Percentiles rank a stretch among this genome's conserved stretches.
These are phyloP conservation scores for Cinclus mexicanus DNA, from an alignment of 2,113 vertebrate genomes.

Conservation along the genomic window DNA sequence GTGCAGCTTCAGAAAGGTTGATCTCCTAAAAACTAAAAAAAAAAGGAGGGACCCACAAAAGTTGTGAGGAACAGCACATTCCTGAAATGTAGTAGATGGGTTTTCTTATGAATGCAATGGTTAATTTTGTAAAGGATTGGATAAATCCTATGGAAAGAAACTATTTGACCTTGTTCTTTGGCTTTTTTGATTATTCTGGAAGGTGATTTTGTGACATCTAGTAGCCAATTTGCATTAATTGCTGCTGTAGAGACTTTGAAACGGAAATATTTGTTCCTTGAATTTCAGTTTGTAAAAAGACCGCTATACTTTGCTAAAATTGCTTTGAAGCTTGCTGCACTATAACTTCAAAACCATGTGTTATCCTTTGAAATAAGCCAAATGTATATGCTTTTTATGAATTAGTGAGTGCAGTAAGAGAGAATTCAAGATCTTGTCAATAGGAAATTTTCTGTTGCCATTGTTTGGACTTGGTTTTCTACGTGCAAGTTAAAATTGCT, in stretches of 20 bases:
- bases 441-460: constrained; percentile 46
- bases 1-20: background rate
- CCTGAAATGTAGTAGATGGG: background rate
- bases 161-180: constrained; percentile 44
- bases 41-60: background rate
- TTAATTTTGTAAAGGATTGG: constrained; percentile 36
- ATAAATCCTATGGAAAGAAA: constrained; percentile 26
- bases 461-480: constrained; percentile 49
- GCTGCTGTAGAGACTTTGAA: constrained; percentile 57
- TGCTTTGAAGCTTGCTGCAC: constrained; percentile 27
- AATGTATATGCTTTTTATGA: constrained; percentile 53
- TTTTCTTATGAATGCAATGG: constrained; percentile 47
- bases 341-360: constrained; percentile 16
- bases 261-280: constrained; percentile 31
- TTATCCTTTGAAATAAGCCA: constrained; percentile 46
- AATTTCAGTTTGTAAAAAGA: constrained; percentile 22
- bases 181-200: constrained; percentile 39
- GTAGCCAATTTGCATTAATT: constrained; percentile 43
- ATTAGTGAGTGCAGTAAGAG: constrained; percentile 56
- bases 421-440: constrained; percentile 28
- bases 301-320: background rate
- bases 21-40: background rate
- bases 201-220: constrained; percentile 45
- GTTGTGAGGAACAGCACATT: constrained; percentile 10
- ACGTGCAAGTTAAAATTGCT: constrained; percentile 39